phyloP scores from a whole-genome alignment of 2,797 vertebrate species.

The Lacerta agilis region DNA sequence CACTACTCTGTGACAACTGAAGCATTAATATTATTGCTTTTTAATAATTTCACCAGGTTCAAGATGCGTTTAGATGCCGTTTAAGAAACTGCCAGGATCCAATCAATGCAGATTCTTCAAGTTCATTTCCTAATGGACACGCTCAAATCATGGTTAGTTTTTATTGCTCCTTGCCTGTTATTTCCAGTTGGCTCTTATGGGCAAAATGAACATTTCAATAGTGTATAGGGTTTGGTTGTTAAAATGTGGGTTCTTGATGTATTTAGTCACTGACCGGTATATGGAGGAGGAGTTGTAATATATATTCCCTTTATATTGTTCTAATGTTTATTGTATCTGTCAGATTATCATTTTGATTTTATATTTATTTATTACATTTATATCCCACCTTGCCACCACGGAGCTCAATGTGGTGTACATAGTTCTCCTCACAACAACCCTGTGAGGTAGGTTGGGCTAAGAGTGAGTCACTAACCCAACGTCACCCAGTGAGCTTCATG shows the following conservation, averaged over 20 bases:
- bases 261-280: too few species aligned
- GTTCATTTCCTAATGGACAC: conserved; percentile 98
- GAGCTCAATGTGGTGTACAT: too few species aligned
- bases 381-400: too few species aligned
- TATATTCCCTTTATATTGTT: too few species aligned
- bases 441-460: too few species aligned
- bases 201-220: background rate
- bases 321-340: too few species aligned
- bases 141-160: conserved; percentile 98
- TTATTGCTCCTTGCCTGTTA: conserved; percentile 44
- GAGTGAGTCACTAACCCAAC: too few species aligned
- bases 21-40: background rate
- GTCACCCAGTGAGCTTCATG: too few species aligned
- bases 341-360: too few species aligned
- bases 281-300: too few species aligned
- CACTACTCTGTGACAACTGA: background rate
- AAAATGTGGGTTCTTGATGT: background rate
- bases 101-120: conserved; percentile 94
- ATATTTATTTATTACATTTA: too few species aligned
- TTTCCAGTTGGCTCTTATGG: background rate
- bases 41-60: conserved; percentile 82
- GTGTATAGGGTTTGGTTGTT: conserved; percentile 17
- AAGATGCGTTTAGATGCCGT: conserved; percentile 98
- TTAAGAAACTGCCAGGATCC: conserved; percentile 98
- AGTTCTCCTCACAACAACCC: too few species aligned